Evolutionary conservation across 1,140 invertebrate species (phyloP), one percentile per base, ranked within the genome.

Genomic region (Drosophila pseudoobscura): DNA sequence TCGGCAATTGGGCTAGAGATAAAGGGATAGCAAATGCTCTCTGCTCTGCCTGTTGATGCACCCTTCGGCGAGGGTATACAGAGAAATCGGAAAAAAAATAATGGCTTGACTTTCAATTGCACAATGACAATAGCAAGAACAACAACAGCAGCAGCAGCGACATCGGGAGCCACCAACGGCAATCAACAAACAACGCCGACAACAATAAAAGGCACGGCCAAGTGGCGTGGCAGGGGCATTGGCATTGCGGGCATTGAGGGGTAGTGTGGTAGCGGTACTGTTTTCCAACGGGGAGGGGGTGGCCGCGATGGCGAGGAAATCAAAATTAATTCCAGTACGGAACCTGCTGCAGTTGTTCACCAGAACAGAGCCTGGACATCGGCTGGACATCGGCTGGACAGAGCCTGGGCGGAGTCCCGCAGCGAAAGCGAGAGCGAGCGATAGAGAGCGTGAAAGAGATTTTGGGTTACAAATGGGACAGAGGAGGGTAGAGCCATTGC

Each of bases 91-190:
- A 71, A 61, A 65, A 65, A 64, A 77, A 64, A 75, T 64, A 78
- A 80, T 87, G 78, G 74, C 82, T 82, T 87, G 78, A 85, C 78
- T 85, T 87, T 87, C 80, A 87, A 85, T 80, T 80, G 80, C 79
- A 83, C 79, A 83, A 75, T 55, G 58, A 70, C 64, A 71, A 57
- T 49, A 66, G 50, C 71, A 69, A 51, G 26, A 69, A 29, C 20
- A 55, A 51, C 43, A 51, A 29, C 31, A 44, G 55, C 7, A 50
- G 17, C 2, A 59, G 47, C 24, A 55, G 15, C 20, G 43, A 24
- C 49, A 71, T 51, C 35, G 20, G 26, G 22, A 13, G 22, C 35
- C 44, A 52, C 44, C 54, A 58, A 45, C 46, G 57, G 64, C 75
- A 76, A 66, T 70, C 75, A 78, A 74, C 62, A 52, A 76, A 82